Evolutionary conservation across 2,113 vertebrate genomes (phyloP), one percentile per base, ranked within the genome.

Genomic region (Cygnus atratus): DNA sequence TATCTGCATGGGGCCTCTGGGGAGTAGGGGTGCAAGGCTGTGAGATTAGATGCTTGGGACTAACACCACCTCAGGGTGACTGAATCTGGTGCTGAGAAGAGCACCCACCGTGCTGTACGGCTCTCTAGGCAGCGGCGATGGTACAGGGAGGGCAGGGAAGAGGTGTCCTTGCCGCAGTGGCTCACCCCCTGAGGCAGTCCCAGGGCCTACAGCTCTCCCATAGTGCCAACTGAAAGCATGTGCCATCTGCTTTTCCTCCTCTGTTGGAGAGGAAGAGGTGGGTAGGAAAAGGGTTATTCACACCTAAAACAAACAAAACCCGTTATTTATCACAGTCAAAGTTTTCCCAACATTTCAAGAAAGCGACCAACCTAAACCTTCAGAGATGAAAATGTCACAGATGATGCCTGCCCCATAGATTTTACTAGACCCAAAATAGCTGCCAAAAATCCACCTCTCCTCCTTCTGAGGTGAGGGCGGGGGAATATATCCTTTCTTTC

Each of bases 21-120:
- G 52, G 41, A 46, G 65, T 79, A 66, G 50, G 43, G 41, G 31
- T 0, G 6, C 31, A 44, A 50, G 26, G 41, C 31, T 66, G 63
- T 65, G 37, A 59, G 41, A 61, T 31, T 6, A 44, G 50, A 16
- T 28, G 41, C 46, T 75, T 50, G n/a, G 65, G 21, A 71, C 18
- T 74, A 2, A 1, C 48, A 66, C 6, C 48, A 74, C 39, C 0
- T 0, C 26, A 62, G 29, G 59, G 54, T 11, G 39, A 78, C 61
- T 54, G 68, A 39, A 43, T 25, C 44, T 50, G 73, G n/a, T 73
- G 75, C 39, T 71, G 43, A 41, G 39, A 80, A 80, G 41, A 84
- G 70, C 41, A 35, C 10, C 12, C 66, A 31, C 37, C 9, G 2
- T 6, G 25, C 61, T 71, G 55, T 46, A 37, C 0, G 41, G 84